phyloP scores from a whole-genome alignment of 2,113 vertebrate species.

The Sorex fumeus region DNA sequence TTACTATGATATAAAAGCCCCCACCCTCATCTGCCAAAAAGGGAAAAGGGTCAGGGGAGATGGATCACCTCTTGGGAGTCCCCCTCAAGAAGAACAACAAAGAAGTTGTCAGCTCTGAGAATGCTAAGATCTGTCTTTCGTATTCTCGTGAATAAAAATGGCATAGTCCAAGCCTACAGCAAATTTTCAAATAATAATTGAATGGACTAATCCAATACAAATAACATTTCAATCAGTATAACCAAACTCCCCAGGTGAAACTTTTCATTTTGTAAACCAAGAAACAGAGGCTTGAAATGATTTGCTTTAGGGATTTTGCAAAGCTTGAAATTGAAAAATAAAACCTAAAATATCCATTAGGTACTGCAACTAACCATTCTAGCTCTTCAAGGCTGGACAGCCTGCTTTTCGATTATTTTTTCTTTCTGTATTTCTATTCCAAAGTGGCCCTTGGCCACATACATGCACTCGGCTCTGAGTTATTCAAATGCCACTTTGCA shows the following conservation, averaged over 20 bases:
- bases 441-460: not conserved
- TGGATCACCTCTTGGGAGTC: no score
- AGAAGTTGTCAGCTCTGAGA: not conserved
- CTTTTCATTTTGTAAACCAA: constrained; percentile 50
- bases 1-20: no score
- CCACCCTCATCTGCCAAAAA: no score
- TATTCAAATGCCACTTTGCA: not conserved
- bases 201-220: not conserved
- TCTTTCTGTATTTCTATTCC: constrained; percentile 15
- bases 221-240: not conserved
- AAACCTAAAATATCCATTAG: constrained; percentile 26
- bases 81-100: not conserved
- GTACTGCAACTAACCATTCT: not conserved
- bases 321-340: constrained; percentile 39
- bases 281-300: constrained; percentile 49
- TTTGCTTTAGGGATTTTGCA: constrained; percentile 33
- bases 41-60: no score
- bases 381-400: not conserved
- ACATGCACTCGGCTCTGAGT: not conserved
- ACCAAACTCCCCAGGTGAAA: not conserved
- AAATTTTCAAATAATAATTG: not conserved
- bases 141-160: not conserved
- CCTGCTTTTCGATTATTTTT: constrained; percentile 1
- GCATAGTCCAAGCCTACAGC: not conserved
- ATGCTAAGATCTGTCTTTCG: not conserved